Evolutionary conservation across 2,888 invertebrate genomes (phyloP), one percentile per base, ranked within the genome.

Genomic region (Antheraea assamensis): DNA sequence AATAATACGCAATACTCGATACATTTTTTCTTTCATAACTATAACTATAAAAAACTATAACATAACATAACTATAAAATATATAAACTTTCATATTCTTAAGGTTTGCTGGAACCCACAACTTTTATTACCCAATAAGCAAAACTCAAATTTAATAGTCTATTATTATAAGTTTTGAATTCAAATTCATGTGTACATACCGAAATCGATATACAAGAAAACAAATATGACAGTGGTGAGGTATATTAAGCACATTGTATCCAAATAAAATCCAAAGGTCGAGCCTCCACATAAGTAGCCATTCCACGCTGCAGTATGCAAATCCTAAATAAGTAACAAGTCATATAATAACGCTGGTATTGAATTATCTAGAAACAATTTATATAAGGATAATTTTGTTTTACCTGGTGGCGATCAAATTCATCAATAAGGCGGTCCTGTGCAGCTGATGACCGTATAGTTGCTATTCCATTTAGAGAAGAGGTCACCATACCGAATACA

Each of bases 401-500:
- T 80, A 94, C 96, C 92, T 96, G 96, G 79, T 95, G 90, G 3
- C 83, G 83, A 81, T 96, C 96, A 81, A 97, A 96, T 71, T 96
- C 95, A 5, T 90, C 83, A 70, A 95, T 95, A 55, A 97, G 95
- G 76, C 96, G 95, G 0, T 94, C 83, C 84, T 97, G 96, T 1
- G 96, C 96, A 24, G 95, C 92, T 72, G 96, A 96, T 0, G 97
- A 97, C 80, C 98, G 92, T 70, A 98, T 97, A 0, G 97, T 97
- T 0, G 96, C 93, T 27, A 98, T 95, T 1, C 98, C 98, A 80
- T 95, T 96, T 1, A 98, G 91, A 0, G 97, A 96, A 24, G 97
- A 96, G 72, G 96, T 96, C 31, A 98, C 94, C 90, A 97, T 97
- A 0, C 97, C 96, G 83, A 97, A 98, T 0, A 98, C 96, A 0